Percentiles rank a stretch among this genome's conserved stretches.
phyloP scores from a whole-genome alignment of 2,797 vertebrate genomes.

The Trachurus trachurus region DNA sequence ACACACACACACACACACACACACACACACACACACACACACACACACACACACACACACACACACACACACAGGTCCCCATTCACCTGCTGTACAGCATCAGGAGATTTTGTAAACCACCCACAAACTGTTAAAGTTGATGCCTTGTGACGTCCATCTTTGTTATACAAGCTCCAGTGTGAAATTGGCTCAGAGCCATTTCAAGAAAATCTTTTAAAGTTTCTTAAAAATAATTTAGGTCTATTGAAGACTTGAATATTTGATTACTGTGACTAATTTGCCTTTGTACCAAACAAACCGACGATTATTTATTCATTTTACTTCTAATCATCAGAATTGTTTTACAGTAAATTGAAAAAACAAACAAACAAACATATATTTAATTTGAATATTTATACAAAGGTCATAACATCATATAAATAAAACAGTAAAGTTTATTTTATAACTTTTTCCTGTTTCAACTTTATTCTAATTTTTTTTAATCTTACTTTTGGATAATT shows the following conservation, averaged over 20 bases:
- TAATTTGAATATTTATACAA: conserved; percentile 14
- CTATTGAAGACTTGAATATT: conserved; percentile 8
- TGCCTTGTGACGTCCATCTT: conserved; percentile 49
- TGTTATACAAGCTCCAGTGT: conserved; percentile 49
- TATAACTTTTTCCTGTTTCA: conserved; percentile 1
- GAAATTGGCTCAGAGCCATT: conserved; percentile 33
- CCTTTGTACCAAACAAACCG: conserved; percentile 14
- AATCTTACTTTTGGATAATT: conserved; percentile 35
- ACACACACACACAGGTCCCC: conserved; percentile 3
- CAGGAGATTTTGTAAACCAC: conserved; percentile 39
- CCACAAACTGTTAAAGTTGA: conserved; percentile 42
- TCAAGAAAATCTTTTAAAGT: conserved; percentile 23
- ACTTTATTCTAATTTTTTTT: conserved; percentile 1
- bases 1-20: too few species aligned
- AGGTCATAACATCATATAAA: background rate
- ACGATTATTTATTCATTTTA: conserved; percentile 19
- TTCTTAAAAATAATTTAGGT: conserved; percentile 37
- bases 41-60: too few species aligned
- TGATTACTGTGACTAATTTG: conserved; percentile 4
- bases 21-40: too few species aligned
- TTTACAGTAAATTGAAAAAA: too few species aligned
- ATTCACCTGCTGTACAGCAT: conserved; percentile 29
- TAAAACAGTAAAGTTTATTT: conserved; percentile 1
- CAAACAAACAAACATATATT: background rate
- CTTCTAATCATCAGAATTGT: background rate